Evolutionary conservation across 2,113 vertebrate genomes (phyloP).

Genomic region (Romanogobio albipinnatus): DNA sequence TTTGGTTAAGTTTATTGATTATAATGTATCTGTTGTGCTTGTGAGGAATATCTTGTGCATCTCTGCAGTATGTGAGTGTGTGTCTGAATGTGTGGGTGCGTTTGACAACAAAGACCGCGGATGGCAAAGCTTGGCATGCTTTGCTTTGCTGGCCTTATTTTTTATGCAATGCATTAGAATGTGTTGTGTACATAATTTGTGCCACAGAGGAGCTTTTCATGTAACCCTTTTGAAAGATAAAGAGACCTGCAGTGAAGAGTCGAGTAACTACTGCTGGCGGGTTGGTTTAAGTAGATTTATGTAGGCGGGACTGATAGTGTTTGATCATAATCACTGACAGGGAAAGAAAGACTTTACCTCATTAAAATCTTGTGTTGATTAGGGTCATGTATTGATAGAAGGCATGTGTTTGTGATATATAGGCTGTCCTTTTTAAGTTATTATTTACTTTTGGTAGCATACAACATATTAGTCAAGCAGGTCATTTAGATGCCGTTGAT

Average conservation of each 20-base stretch:
- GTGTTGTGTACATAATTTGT: not conserved
- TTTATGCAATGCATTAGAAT: not conserved
- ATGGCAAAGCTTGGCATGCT: not conserved
- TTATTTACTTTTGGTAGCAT: not conserved
- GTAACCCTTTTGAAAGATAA: not conserved
- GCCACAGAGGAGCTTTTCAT: not conserved
- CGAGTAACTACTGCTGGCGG: not conserved
- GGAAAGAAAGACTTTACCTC: not conserved
- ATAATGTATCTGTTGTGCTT: not conserved
- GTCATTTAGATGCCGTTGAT: not conserved
- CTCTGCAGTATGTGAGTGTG: constrained; percentile 9
- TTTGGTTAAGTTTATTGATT: constrained; percentile 2
- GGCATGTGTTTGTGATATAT: not conserved
- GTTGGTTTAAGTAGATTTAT: not conserved
- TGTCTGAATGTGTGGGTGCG: constrained; percentile 35
- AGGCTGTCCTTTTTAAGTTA: not conserved
- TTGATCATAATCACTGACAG: constrained; percentile 21
- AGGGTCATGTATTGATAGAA: not conserved
- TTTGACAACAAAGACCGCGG: constrained; percentile 27
- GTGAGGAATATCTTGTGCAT: not conserved
- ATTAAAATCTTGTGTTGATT: constrained; percentile 1
- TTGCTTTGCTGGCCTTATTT: constrained; percentile 12
- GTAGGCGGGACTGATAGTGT: constrained; percentile 4
- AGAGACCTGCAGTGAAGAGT: not conserved
- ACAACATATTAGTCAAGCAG: not conserved